Evolutionary conservation across 1,140 invertebrate genomes (phyloP).

Genomic region (Mizuhopecten yessoensis): DNA sequence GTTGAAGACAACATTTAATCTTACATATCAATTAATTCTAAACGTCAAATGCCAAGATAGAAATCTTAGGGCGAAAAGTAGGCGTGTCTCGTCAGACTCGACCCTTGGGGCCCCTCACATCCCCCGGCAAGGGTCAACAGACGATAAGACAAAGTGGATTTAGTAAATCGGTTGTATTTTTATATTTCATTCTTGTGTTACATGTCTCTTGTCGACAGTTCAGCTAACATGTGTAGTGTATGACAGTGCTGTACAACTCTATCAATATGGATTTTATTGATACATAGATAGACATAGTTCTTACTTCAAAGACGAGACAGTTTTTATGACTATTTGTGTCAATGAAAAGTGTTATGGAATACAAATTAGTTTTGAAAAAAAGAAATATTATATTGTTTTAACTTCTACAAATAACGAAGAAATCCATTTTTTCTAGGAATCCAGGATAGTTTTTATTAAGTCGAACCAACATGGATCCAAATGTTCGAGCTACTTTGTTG

Average conservation of each 20-base stretch:
- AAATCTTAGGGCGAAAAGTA: neutral
- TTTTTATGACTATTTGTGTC: too few relatives aligned
- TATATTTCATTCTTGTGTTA: neutral
- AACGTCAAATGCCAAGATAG: neutral
- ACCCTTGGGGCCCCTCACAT: neutral
- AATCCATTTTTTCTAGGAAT: neutral
- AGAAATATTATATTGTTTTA: neutral
- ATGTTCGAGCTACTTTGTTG: conserved; percentile 48
- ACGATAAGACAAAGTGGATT: neutral
- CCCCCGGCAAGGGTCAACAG: neutral
- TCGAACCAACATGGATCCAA: conserved; percentile 53
- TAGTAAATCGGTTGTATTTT: conserved; percentile 15
- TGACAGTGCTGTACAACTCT: neutral
- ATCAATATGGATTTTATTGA: neutral
- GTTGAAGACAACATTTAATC: neutral
- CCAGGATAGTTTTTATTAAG: neutral
- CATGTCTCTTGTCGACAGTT: neutral
- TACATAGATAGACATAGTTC: neutral
- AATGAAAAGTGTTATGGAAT: neutral
- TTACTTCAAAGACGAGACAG: neutral
- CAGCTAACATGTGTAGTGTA: neutral
- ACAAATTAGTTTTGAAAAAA: neutral
- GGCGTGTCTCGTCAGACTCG: neutral
- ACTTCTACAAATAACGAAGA: conserved; percentile 44
- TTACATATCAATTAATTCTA: neutral